Conservation (phyloP, 1,140 invertebrate genomes). For the Plodia interpunctella region DNA sequence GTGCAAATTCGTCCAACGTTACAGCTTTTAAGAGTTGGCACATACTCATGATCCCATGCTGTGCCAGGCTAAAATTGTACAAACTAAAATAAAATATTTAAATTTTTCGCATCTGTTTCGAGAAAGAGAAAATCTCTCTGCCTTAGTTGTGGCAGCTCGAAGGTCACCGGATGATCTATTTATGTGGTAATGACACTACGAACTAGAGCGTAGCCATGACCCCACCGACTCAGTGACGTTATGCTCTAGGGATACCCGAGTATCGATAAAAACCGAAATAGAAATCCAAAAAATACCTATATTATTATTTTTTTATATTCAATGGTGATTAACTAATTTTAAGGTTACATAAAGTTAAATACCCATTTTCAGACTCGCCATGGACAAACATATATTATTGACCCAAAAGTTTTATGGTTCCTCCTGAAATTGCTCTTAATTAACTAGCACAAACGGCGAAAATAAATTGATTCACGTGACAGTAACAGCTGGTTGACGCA, state of each 20-base stretch:
- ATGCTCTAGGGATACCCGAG: too few species aligned
- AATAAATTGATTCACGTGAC: slow-evolving; percentile 32
- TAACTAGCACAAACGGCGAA: slow-evolving; percentile 22
- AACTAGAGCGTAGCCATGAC: slow-evolving; percentile 12
- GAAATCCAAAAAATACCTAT: too few species aligned
- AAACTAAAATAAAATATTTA: not conserved
- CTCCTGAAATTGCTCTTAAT: slow-evolving; percentile 39
- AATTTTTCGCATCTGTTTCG: not conserved
- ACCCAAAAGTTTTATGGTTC: slow-evolving; percentile 19
- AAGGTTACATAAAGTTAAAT: too few species aligned
- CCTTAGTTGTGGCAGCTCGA: not conserved
- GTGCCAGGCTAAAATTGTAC: not conserved
- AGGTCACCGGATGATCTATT: not conserved
- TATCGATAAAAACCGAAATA: too few species aligned
- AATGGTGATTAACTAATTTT: too few species aligned
- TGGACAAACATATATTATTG: not conserved
- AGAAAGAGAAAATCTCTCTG: too few species aligned
- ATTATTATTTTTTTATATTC: too few species aligned
- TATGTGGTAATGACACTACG: not conserved
- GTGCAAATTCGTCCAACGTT: slow-evolving; percentile 1
- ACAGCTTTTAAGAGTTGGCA: slow-evolving; percentile 10
- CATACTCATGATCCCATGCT: not conserved
- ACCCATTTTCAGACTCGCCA: not conserved
- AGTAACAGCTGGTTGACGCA: slow-evolving; percentile 8
- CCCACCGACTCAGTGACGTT: slow-evolving; percentile 1